Percentiles rank a stretch among this genome's conserved stretches.
phyloP scores from a whole-genome alignment of 1,140 invertebrate species.

The Drosophila truncata region DNA sequence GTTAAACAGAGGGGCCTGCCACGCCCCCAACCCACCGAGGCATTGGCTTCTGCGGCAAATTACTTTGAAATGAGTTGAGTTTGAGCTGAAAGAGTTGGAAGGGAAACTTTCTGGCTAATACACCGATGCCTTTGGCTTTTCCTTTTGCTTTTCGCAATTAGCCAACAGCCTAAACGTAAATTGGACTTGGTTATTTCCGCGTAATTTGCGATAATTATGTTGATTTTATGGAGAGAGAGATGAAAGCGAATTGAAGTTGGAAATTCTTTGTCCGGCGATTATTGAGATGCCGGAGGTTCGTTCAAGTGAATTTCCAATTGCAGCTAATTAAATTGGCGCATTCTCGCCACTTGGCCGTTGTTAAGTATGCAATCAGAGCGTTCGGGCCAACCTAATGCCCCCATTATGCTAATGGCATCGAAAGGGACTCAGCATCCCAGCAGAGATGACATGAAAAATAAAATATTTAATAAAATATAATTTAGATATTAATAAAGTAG shows the following conservation, averaged over 20 bases:
- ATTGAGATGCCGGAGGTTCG: constrained; percentile 2
- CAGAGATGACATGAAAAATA: constrained; percentile 8
- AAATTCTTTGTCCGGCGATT: constrained; percentile 14
- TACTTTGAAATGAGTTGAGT: constrained; percentile 75
- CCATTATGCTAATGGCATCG: constrained; percentile 82
- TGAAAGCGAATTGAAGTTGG: constrained; percentile 46
- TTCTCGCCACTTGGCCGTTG: constrained; percentile 45
- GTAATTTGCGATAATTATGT: constrained; percentile 81
- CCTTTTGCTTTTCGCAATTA: constrained; percentile 57
- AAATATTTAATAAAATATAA: background rate
- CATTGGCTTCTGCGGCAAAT: constrained; percentile 66
- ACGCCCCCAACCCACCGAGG: constrained; percentile 6
- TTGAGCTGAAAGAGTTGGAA: constrained; percentile 3
- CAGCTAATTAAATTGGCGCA: constrained; percentile 77
- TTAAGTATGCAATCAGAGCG: constrained; percentile 75
- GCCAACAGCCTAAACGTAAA: constrained; percentile 46
- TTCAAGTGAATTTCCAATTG: constrained; percentile 49
- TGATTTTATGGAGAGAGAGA: constrained; percentile 64
- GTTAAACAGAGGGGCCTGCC: constrained; percentile 55
- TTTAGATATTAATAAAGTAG: no score
- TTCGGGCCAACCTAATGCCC: constrained; percentile 70
- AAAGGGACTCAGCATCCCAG: constrained; percentile 35
- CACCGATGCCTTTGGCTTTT: constrained; percentile 36
- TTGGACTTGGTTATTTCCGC: constrained; percentile 59
- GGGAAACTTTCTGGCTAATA: constrained; percentile 49